phyloP scores from a whole-genome alignment of 2,797 vertebrate species.

The Triplophysa bombifrons region DNA sequence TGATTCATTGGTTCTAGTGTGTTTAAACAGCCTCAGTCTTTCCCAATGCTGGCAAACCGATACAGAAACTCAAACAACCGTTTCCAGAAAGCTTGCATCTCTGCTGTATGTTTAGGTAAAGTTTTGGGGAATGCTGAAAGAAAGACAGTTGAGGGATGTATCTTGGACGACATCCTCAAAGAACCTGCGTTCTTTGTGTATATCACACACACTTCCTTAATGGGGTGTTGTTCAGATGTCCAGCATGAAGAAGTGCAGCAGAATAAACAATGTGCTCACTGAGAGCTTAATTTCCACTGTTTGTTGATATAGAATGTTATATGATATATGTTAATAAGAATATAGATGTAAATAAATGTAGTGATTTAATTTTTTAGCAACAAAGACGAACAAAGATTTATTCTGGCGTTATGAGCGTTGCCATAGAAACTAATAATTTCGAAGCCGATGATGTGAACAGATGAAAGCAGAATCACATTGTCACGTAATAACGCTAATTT shows the following conservation, averaged over 20 bases:
- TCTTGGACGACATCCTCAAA: background rate
- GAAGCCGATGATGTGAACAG: background rate
- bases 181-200: background rate
- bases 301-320: background rate
- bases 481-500: slow-evolving; percentile 16
- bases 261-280: background rate
- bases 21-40: slow-evolving; percentile 8
- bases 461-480: background rate
- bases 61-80: background rate
- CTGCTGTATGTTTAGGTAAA: slow-evolving; percentile 8
- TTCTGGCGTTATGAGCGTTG: slow-evolving; percentile 7
- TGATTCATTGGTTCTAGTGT: background rate
- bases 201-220: background rate
- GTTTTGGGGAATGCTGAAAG: background rate
- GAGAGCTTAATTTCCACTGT: too few species aligned
- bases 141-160: background rate
- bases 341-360: slow-evolving; percentile 1
- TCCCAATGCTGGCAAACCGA: background rate
- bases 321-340: background rate
- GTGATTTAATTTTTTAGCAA: slow-evolving; percentile 17
- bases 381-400: slow-evolving; percentile 17
- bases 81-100: background rate
- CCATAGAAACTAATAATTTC: slow-evolving; percentile 25
- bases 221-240: background rate
- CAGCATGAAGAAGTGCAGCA: background rate